Conservation (phyloP, 2,888 invertebrate genomes). For the Torymus tubicola region DNA sequence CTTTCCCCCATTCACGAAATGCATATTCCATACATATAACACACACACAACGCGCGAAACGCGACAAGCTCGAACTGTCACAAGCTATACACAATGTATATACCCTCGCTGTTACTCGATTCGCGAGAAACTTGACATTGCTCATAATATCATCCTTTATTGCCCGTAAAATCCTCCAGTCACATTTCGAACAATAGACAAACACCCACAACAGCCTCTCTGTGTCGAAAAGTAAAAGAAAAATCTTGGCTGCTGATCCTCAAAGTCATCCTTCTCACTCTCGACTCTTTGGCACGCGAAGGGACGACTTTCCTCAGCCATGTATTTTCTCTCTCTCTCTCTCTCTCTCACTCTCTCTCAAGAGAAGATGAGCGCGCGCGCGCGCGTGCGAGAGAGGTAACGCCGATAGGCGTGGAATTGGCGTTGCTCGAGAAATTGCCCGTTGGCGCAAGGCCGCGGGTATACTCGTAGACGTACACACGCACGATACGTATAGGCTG, state of each 20-base stretch:
- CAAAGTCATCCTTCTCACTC: conserved; percentile 19
- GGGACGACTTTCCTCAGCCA: not conserved
- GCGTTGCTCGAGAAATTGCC: conserved; percentile 38
- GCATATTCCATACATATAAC: not conserved
- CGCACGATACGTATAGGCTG: not conserved
- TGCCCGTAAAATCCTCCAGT: conserved; percentile 29
- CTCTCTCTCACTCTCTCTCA: too few species aligned
- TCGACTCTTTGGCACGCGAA: not conserved
- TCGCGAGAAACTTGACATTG: conserved; percentile 15
- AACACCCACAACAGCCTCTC: not conserved
- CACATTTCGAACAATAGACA: conserved; percentile 1
- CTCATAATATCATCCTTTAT: conserved; percentile 17
- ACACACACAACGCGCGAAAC: not conserved
- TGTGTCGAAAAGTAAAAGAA: not conserved
- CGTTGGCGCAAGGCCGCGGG: conserved; percentile 11
- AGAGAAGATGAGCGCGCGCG: too few species aligned
- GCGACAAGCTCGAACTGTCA: conserved; percentile 7
- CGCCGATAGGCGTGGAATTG: conserved; percentile 12
- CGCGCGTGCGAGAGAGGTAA: too few species aligned
- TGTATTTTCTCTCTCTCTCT: too few species aligned
- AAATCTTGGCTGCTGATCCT: conserved; percentile 17
- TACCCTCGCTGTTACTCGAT: too few species aligned
- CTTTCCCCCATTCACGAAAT: conserved; percentile 1
- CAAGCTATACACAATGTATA: not conserved
- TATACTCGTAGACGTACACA: not conserved